Conservation (phyloP, 2,888 invertebrate genomes). For the Synergus japonicus region DNA sequence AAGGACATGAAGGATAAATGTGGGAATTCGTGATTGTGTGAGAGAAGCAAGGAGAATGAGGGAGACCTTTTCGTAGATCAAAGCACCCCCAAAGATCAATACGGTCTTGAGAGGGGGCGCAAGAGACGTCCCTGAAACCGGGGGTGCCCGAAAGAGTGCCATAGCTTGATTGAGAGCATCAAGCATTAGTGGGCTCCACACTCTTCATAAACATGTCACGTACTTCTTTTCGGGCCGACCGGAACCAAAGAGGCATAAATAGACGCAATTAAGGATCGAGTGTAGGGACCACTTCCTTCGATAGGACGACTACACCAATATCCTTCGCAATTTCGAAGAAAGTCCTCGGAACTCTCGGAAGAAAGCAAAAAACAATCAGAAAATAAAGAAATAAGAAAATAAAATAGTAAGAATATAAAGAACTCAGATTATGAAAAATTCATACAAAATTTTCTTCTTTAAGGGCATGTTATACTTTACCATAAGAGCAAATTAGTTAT, state of each 20-base stretch:
- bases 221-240: constrained; percentile 67
- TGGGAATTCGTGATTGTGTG: constrained; percentile 52
- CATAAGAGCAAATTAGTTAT: no score
- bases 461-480: no score
- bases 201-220: constrained; percentile 76
- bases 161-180: constrained; percentile 74
- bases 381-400: not conserved
- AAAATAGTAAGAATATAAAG: not conserved
- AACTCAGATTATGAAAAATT: not conserved
- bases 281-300: constrained; percentile 33
- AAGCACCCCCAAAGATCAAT: constrained; percentile 76
- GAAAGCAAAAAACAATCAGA: not conserved
- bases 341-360: not conserved
- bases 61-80: constrained; percentile 74
- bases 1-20: constrained; percentile 55
- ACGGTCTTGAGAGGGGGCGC: constrained; percentile 66
- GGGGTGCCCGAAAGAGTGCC: constrained; percentile 57
- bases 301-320: constrained; percentile 23
- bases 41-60: constrained; percentile 49
- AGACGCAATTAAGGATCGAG: constrained; percentile 73
- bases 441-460: no score
- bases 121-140: constrained; percentile 47
- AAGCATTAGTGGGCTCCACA: constrained; percentile 68
- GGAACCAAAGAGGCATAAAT: constrained; percentile 76
- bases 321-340: not conserved